A percentile compares a stretch with the other conserved stretches of the same genome.
phyloP scores from a whole-genome alignment of 2,113 vertebrate species.

The Caloenas nicobarica region DNA sequence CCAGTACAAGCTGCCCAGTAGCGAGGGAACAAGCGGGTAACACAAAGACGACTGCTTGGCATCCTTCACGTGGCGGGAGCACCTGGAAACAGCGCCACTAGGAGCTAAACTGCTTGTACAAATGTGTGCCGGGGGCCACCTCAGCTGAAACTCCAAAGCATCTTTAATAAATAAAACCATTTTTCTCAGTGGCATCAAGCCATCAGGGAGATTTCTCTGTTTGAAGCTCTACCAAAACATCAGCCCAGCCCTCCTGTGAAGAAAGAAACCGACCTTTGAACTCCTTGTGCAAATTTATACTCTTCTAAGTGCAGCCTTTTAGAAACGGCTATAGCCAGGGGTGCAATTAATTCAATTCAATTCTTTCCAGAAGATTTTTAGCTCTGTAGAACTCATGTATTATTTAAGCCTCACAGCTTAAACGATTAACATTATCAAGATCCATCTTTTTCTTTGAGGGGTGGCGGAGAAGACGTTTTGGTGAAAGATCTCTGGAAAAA shows the following conservation, averaged over 20 bases:
- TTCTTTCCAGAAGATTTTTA: constrained; percentile 32
- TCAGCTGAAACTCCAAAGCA: not conserved
- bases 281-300: not conserved
- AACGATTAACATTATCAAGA: not conserved
- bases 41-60: rapidly evolving
- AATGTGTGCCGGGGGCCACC: not conserved
- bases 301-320: not conserved
- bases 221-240: not conserved
- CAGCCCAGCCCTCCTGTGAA: not conserved
- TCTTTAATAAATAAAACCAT: not conserved
- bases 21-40: rapidly evolving
- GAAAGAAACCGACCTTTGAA: not conserved
- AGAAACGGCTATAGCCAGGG: not conserved
- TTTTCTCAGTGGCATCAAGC: not conserved
- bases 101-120: not conserved
- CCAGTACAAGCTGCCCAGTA: not conserved
- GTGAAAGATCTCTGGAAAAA: not conserved
- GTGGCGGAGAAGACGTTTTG: not conserved
- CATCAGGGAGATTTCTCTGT: not conserved
- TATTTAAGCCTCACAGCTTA: constrained; percentile 18
- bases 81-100: not conserved
- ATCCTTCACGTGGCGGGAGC: rapidly evolving
- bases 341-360: constrained; percentile 57
- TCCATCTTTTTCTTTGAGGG: not conserved
- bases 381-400: constrained; percentile 9